phyloP scores from a whole-genome alignment of 2,888 invertebrate genomes.

The Apoderus coryli region DNA sequence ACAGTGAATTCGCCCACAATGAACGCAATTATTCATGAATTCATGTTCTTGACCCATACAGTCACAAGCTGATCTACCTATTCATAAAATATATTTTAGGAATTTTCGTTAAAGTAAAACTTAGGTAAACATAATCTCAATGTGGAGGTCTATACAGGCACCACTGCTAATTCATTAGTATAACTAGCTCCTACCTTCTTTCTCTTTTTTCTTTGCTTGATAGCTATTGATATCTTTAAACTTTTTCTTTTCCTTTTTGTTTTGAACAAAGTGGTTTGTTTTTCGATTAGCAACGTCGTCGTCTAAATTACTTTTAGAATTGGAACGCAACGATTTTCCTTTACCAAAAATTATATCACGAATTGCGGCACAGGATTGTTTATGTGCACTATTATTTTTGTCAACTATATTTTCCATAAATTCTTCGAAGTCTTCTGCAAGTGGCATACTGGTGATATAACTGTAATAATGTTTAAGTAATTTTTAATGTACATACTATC shows the following conservation, averaged over 20 bases:
- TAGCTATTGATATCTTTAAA: slow-evolving; percentile 23
- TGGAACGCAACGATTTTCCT: slow-evolving; percentile 7
- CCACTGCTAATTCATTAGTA: too few species aligned
- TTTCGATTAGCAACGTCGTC: slow-evolving; percentile 1
- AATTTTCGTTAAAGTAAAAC: neutral
- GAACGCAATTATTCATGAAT: slow-evolving; percentile 82
- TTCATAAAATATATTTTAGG: slow-evolving; percentile 9
- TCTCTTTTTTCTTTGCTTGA: slow-evolving; percentile 22
- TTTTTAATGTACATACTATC: slow-evolving; percentile 2
- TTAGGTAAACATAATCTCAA: too few species aligned
- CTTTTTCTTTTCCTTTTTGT: slow-evolving; percentile 23
- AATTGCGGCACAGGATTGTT: slow-evolving; percentile 39
- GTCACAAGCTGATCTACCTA: slow-evolving; percentile 75
- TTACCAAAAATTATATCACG: slow-evolving; percentile 27
- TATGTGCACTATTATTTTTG: slow-evolving; percentile 48
- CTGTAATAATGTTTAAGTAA: slow-evolving; percentile 36
- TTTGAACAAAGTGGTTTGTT: slow-evolving; percentile 2
- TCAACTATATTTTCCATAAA: slow-evolving; percentile 64
- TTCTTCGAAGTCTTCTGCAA: slow-evolving; percentile 56
- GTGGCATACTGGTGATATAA: slow-evolving; percentile 56
- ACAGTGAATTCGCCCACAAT: slow-evolving; percentile 91
- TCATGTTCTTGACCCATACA: slow-evolving; percentile 87
- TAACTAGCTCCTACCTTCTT: slow-evolving; percentile 18
- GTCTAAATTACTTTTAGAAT: slow-evolving; percentile 2
- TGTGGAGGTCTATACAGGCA: too few species aligned